Evolutionary conservation across 2,888 invertebrate genomes (phyloP), one percentile per base, ranked within the genome.

Genomic region (Empis stercorea): DNA sequence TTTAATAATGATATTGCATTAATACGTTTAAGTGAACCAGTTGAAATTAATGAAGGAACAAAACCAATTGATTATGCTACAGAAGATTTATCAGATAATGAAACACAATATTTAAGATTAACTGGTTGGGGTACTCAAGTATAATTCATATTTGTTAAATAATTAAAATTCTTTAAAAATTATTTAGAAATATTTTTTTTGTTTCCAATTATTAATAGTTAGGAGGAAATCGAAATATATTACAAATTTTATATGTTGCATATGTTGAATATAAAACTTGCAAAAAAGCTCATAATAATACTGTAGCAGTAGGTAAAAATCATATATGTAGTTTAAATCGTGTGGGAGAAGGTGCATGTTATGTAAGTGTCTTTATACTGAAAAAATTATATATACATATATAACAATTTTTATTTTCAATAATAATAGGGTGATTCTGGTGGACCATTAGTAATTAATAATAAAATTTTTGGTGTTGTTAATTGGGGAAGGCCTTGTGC

Each of bases 121-220:
- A 76, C 75, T 13, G 81, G 81, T 2, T 81, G 80, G 80, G 80
- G 81, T 0, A 70, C 71, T n/a, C n/a, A n/a, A n/a, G n/a, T n/a
- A n/a, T n/a, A n/a, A n/a, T n/a, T n/a, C n/a, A n/a, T n/a, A n/a
- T n/a, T n/a, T n/a, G n/a, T n/a, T n/a, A n/a, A n/a, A n/a, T n/a
- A n/a, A n/a, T n/a, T n/a, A n/a, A n/a, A n/a, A n/a, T n/a, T n/a
- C n/a, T n/a, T n/a, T n/a, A n/a, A n/a, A n/a, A n/a, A n/a, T n/a
- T n/a, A n/a, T n/a, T n/a, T n/a, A n/a, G n/a, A n/a, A n/a, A n/a
- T n/a, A n/a, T n/a, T n/a, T n/a, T n/a, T n/a, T n/a, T n/a, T n/a
- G n/a, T n/a, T n/a, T n/a, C n/a, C n/a, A n/a, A n/a, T n/a, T n/a
- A n/a, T n/a, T n/a, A n/a, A 1, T 67, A 70, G 20, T 69, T 70